Conservation (phyloP, 2,113 vertebrate genomes). For the Panthera tigris region DNA sequence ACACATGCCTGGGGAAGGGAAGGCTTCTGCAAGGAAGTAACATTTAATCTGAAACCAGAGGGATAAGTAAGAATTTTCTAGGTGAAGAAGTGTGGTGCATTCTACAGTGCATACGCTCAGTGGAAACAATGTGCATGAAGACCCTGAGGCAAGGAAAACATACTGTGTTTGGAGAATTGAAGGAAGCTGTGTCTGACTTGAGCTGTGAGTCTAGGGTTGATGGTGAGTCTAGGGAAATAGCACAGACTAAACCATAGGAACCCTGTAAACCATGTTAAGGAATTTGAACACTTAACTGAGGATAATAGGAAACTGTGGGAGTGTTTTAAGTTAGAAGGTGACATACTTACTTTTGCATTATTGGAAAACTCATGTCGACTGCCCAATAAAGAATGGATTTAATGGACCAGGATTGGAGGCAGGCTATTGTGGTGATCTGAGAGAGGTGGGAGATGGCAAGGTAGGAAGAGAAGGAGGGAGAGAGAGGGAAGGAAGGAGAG, state of each 20-base stretch:
- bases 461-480: neutral
- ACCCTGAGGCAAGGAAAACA: neutral
- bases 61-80: neutral
- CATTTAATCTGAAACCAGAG: neutral
- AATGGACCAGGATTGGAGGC: neutral
- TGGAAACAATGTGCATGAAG: neutral
- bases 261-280: neutral
- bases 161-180: neutral
- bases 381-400: neutral
- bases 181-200: neutral
- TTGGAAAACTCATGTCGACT: neutral
- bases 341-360: neutral
- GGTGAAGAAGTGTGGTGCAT: neutral
- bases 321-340: constrained; percentile 1
- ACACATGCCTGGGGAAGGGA: neutral
- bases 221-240: neutral
- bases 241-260: neutral
- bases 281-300: neutral
- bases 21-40: neutral
- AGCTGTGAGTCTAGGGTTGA: neutral
- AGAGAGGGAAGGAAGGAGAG: no score
- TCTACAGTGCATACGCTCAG: neutral
- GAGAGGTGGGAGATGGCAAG: neutral
- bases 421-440: neutral
- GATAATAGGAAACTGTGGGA: neutral